These are phyloP conservation scores for Trisateles emortualis DNA, from an alignment of 2,888 invertebrate species.

Conservation along the genomic window DNA sequence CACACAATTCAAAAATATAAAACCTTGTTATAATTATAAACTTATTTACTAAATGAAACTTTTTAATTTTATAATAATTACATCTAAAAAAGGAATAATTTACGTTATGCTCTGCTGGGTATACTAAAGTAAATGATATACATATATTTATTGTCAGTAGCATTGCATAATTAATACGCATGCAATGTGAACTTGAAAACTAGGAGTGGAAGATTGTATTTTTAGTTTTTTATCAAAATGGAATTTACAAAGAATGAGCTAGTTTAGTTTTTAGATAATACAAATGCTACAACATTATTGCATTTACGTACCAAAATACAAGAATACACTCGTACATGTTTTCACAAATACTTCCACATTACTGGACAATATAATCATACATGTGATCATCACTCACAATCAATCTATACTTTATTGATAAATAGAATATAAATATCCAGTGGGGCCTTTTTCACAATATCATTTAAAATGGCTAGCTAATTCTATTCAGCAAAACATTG, in stretches of 20 bases:
- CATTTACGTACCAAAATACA: conserved; percentile 17
- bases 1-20: conserved; percentile 34
- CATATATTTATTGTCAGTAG: conserved; percentile 42
- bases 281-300: conserved; percentile 29
- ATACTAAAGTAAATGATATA: conserved; percentile 28
- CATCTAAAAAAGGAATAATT: conserved; percentile 44
- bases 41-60: conserved; percentile 52
- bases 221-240: background rate
- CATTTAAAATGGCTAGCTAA: conserved; percentile 40
- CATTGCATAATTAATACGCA: conserved; percentile 19
- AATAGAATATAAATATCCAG: conserved; percentile 29
- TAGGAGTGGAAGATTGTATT: background rate
- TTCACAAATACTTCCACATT: conserved; percentile 24
- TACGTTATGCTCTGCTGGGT: conserved; percentile 35
- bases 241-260: background rate
- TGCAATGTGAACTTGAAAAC: conserved; percentile 18
- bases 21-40: conserved; percentile 47
- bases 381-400: conserved; percentile 10
- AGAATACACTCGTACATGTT: conserved; percentile 30
- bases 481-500: conserved; percentile 46
- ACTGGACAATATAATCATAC: conserved; percentile 5
- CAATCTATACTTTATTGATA: conserved; percentile 36
- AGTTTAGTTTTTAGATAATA: conserved; percentile 6
- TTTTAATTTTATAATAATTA: conserved; percentile 40
- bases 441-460: conserved; percentile 49